phyloP scores from a whole-genome alignment of 2,888 invertebrate genomes.

The Nasonia oneida region DNA sequence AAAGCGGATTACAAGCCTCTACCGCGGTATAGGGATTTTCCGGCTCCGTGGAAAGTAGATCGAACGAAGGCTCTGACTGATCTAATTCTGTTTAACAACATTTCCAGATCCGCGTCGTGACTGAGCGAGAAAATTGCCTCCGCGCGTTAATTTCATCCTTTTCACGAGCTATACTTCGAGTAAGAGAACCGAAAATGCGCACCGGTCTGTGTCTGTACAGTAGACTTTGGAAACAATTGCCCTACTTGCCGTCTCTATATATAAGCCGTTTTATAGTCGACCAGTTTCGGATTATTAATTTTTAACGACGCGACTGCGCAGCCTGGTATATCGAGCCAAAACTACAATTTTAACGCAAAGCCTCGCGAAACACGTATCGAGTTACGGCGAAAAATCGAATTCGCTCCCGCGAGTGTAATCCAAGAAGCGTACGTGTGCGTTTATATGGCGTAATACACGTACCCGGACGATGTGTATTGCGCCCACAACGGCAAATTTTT shows the following conservation, averaged over 20 bases:
- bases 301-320: background rate
- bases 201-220: background rate
- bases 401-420: background rate
- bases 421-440: background rate
- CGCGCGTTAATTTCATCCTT: too few species aligned
- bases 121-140: background rate
- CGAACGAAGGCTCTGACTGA: background rate
- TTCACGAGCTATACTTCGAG: too few species aligned
- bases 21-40: background rate
- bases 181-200: background rate
- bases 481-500: background rate
- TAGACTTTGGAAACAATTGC: background rate
- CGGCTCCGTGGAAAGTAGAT: background rate
- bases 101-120: background rate
- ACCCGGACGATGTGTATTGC: background rate
- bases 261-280: background rate
- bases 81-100: conserved; percentile 6
- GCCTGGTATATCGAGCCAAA: background rate
- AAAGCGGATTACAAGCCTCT: background rate
- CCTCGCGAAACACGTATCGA: background rate
- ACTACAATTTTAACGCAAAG: background rate
- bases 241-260: background rate
- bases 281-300: conserved; percentile 16
- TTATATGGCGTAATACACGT: background rate
- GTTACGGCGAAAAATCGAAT: conserved; percentile 2